Evolutionary conservation across 2,113 vertebrate species (phyloP), one percentile per base, ranked within the genome.

Genomic region (Onychorhynchus coronatus): DNA sequence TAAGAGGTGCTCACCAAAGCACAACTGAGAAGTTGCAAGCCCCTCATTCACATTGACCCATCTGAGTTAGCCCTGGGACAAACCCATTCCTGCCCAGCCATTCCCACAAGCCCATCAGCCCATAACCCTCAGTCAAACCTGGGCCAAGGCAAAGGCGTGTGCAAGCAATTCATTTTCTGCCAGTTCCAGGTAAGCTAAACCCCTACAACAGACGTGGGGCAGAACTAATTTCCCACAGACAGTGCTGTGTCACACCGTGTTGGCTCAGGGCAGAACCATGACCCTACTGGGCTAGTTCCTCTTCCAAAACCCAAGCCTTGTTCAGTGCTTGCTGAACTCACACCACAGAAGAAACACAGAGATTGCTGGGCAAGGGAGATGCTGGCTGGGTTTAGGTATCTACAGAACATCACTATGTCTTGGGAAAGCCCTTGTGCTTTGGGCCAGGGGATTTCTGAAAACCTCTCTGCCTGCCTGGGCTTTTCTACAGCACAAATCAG

Each of bases 1-100:
- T 56, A 31, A n/a, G 35, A 85, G 37, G 24, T 39, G 31, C 14
- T 56, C 0, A 0, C 30, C 56, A 71, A 47, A 1, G 1, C 61
- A 74, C 41, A 86, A n/a, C 55, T 71, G 76, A 50, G 31, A 23
- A 3, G 25, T 8, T 81, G 61, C 39, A 75, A 71, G 42, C 4
- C 65, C 25, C 21, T 76, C 41, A 9, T 21, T 27, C 44, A 79
- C 68, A 42, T 2, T 63, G 24, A 71, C 18, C 7, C 13, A 22
- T 16, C 19, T 27, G 42, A 80, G 14, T 30, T 8, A 87, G 46
- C 66, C 12, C 12, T 53, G 24, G 46, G 53, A 58, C 53, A 30
- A 68, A 61, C 33, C 9, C 14, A 20, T 47, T 67, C 23, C 55
- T 59, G 22, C 15, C 46, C 55, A 67, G 23, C 12, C 27, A 37